These are phyloP conservation scores for Sphenodon punctatus DNA, from an alignment of 2,797 vertebrate species.

Conservation along the genomic window DNA sequence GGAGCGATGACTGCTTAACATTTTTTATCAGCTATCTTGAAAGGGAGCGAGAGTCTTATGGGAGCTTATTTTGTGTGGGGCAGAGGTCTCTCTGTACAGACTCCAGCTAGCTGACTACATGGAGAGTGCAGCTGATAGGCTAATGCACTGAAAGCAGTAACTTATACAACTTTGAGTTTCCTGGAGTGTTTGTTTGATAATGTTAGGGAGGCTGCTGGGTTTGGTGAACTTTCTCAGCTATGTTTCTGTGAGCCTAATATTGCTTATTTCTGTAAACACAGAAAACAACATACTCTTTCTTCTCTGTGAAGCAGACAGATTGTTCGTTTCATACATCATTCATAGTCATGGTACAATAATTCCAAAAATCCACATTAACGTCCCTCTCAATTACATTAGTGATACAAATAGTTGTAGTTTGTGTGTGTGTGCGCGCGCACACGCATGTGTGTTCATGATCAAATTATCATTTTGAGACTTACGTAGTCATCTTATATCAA, in stretches of 20 bases:
- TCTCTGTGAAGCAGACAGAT: neutral
- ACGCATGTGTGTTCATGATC: neutral
- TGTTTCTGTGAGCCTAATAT: neutral
- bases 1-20: neutral
- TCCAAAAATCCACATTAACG: neutral
- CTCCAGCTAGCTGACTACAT: conserved; percentile 43
- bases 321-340: conserved; percentile 31
- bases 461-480: conserved; percentile 6
- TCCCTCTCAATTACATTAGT: neutral
- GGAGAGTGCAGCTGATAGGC: conserved; percentile 36
- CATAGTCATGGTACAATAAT: neutral
- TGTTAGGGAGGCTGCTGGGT: conserved; percentile 34
- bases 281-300: neutral
- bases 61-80: conserved; percentile 10
- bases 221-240: conserved; percentile 42
- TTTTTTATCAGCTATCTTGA: conserved; percentile 23
- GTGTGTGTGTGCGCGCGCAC: neutral
- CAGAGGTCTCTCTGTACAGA: conserved; percentile 40
- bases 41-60: neutral
- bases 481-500: conserved; percentile 1
- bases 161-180: conserved; percentile 30
- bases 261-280: neutral
- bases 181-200: conserved; percentile 53
- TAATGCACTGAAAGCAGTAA: conserved; percentile 36
- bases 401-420: neutral